Evolutionary conservation across 2,888 invertebrate species (phyloP), one percentile per base, ranked within the genome.

Genomic region (Sminthurides aquaticus): DNA sequence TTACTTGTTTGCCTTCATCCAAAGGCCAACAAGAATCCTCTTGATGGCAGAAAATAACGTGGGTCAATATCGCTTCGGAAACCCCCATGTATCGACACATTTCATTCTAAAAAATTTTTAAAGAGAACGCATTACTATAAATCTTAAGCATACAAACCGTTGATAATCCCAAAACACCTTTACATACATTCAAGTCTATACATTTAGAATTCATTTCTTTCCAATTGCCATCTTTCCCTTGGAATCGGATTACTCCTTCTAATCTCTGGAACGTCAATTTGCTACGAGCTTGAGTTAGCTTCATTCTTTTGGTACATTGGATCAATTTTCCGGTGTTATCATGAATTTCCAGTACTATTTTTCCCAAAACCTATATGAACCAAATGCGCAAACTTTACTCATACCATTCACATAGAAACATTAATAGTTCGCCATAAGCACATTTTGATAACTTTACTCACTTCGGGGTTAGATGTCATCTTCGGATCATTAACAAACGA

Each of bases 21-120:
- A 99, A 80, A 0, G 99, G 98, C 86, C 99, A 99, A 76, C 87
- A 87, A 0, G 95, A 89, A 72, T 99, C 95, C 79, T 99, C 99
- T 84, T 99, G 99, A 78, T 99, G 99, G 77, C 99, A 99, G 79
- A 99, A 97, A 74, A 99, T 88, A 0, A 99, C 99, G 78, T 93
- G 90, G 77, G 93, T 94, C 65, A 99, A 81, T 67, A 99, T 91
- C 0, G 98, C 87, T 77, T 91, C 91, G 0, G 97, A 91, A 1
- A 99, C 95, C 68, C 97, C 95, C 78, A 88, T 77, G 70, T 84
- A 78, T 52, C 80, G 77, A 67, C 86, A 83, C 82, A 94, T 86
- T 75, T 90, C 86, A 43, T 79, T 77, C 78, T 74, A 62, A 56
- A 58, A 48, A 8, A 15, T 59, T 49, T 43, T 56, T 22, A 34